Conservation (phyloP, 2,797 vertebrate genomes). For the Enoplosus armatus region DNA sequence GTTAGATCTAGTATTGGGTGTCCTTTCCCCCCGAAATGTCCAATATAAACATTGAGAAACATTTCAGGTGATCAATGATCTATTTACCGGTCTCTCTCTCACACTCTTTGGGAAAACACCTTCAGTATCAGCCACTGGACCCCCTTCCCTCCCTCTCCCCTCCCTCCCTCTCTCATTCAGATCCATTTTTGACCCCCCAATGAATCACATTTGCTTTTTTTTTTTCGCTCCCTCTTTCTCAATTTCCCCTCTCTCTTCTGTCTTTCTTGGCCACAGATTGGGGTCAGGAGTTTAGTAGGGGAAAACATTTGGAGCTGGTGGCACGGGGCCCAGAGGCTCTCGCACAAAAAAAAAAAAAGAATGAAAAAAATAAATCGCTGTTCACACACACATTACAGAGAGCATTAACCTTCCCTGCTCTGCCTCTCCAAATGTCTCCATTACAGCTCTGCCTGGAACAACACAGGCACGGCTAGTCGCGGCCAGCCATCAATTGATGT, state of each 20-base stretch:
- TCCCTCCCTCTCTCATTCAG: slow-evolving; percentile 31
- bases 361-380: slow-evolving; percentile 67
- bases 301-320: slow-evolving; percentile 84
- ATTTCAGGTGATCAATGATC: slow-evolving; percentile 21
- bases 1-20: neutral
- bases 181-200: slow-evolving; percentile 48
- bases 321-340: slow-evolving; percentile 81
- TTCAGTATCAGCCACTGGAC: slow-evolving; percentile 41
- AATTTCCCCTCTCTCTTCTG: slow-evolving; percentile 60
- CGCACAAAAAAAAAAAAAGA: slow-evolving; percentile 38
- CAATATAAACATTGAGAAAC: slow-evolving; percentile 14
- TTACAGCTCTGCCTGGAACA: slow-evolving; percentile 77
- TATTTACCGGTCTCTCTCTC: slow-evolving; percentile 20
- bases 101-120: slow-evolving; percentile 43
- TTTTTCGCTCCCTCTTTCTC: slow-evolving; percentile 49
- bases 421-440: slow-evolving; percentile 80
- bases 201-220: slow-evolving; percentile 68
- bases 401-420: slow-evolving; percentile 83
- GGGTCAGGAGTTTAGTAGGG: slow-evolving; percentile 88
- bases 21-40: neutral
- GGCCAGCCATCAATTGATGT: slow-evolving; percentile 73
- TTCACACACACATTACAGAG: slow-evolving; percentile 80
- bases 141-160: neutral
- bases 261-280: slow-evolving; percentile 82
- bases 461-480: slow-evolving; percentile 64